Base-by-base conservation (phyloP, 2,113 vertebrate species). In the Protomyctophum bolini region DNA sequence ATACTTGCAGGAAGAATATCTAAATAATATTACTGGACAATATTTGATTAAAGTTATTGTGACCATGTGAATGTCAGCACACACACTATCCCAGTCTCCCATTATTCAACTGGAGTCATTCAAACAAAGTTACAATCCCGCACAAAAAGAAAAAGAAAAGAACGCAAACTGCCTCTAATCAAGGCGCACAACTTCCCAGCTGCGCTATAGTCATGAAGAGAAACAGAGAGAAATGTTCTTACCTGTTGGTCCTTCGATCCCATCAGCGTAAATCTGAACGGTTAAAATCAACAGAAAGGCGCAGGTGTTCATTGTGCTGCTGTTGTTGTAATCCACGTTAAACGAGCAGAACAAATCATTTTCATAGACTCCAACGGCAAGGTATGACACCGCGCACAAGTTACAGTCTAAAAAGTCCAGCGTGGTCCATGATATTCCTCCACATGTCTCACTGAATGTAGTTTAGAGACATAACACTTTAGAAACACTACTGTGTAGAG, bases 181-280 rank as follows among this genome's bases (percentile, higher is more conserved):
- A 70, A 8, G 50, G 46, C 15, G 41, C 48, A 3, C 46, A 92
- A 91, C 82, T 91, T 90, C 56, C 29, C 54, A 75, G 70, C 70
- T 64, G 71, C 76, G 65, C 57, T 50, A 29, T 50, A 29, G 21
- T 74, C 28, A 74, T 61, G 9, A 58, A 66, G 21, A 61, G 0
- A 41, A 3, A 3, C 33, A 41, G 33, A 41, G 67, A 61, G 46
- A 54, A 3, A 1, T 1, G 62, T 41, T 46, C 89, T 93, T 93
- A 93, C 93, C 93, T 93, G 93, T 93, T 88, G 93, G 93, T 79
- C 90, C 92, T 68, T 94, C 93, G 11, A 92, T 92, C 79, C 92
- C 93, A 81, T 94, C 93, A 83, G 92, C 91, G 92, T 92, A 92
- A 81, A 93, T 92, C 70, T 93, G 92, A 63, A 86, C 92, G 54